phyloP scores from a whole-genome alignment of 2,797 vertebrate species.

The Bufotes viridis region DNA sequence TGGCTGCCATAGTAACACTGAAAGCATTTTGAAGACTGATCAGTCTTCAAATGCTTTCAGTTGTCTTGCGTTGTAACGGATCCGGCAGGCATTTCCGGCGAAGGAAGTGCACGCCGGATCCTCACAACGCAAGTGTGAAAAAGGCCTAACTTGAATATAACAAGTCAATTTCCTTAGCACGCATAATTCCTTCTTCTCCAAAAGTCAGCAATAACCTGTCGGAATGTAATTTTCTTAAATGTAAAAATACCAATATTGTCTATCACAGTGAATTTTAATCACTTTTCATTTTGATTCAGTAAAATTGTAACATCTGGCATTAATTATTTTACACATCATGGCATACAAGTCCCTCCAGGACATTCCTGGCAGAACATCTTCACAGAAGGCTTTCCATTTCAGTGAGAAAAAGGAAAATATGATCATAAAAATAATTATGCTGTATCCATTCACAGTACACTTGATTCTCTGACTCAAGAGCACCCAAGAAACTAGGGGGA shows the following conservation, averaged over 20 bases:
- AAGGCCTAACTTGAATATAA: not conserved
- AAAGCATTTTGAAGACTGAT: too few relatives aligned
- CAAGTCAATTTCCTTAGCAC: not conserved
- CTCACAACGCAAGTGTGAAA: too few relatives aligned
- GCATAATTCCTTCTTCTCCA: conserved; percentile 6
- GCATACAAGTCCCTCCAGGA: conserved; percentile 52
- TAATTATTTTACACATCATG: conserved; percentile 60
- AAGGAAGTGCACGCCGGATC: too few relatives aligned
- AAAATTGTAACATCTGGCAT: conserved; percentile 59
- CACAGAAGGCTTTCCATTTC: conserved; percentile 42
- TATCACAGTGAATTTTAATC: conserved; percentile 35
- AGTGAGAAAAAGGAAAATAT: conserved; percentile 26
- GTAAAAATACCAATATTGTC: conserved; percentile 34
- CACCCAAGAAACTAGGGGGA: too few relatives aligned
- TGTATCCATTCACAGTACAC: not conserved
- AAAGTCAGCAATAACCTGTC: not conserved
- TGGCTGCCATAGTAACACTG: too few relatives aligned
- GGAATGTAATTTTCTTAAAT: conserved; percentile 2
- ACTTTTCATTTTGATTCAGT: conserved; percentile 25
- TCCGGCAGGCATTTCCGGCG: too few relatives aligned
- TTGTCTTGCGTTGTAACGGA: too few relatives aligned
- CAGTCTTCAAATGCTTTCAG: too few relatives aligned
- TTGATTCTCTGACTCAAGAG: too few relatives aligned
- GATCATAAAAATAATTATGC: conserved; percentile 18
- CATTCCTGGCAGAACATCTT: conserved; percentile 52